Conservation (phyloP, 1,140 invertebrate species). For the Tetragnatha versicolor region DNA sequence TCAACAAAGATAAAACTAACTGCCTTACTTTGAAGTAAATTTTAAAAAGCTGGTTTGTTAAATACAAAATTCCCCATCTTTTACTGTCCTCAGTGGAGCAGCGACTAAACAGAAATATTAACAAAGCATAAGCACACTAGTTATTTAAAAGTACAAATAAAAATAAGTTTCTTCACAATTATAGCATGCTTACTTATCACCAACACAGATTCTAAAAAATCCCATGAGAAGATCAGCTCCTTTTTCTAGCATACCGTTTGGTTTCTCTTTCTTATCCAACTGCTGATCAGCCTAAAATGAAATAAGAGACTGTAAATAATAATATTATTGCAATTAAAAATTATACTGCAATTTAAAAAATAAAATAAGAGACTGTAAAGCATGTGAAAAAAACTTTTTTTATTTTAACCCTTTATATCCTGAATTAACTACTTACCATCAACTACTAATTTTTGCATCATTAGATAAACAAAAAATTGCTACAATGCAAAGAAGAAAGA, state of each 20-base stretch:
- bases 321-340: too few relatives aligned
- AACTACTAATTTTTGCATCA: too few relatives aligned
- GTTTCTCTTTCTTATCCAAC: slow-evolving; percentile 62
- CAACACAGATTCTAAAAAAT: slow-evolving; percentile 94
- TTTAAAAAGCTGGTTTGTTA: slow-evolving; percentile 97
- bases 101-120: slow-evolving; percentile 66
- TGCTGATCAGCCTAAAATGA: slow-evolving; percentile 74
- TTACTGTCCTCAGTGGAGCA: slow-evolving; percentile 89
- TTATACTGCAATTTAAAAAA: too few relatives aligned
- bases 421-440: too few relatives aligned
- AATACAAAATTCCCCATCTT: slow-evolving; percentile 91
- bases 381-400: too few relatives aligned
- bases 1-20: too few relatives aligned
- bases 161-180: too few relatives aligned
- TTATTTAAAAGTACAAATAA: too few relatives aligned
- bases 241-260: slow-evolving; percentile 85
- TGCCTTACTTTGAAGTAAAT: slow-evolving; percentile 88
- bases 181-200: slow-evolving; percentile 76
- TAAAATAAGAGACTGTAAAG: too few relatives aligned
- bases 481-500: too few relatives aligned
- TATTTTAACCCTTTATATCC: too few relatives aligned
- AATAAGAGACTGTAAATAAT: not conserved
- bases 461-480: too few relatives aligned
- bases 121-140: slow-evolving; percentile 27
- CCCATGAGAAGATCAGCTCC: slow-evolving; percentile 93